Base-by-base conservation (phyloP, 2,113 vertebrate species). In the Paedocypris sp. region DNA sequence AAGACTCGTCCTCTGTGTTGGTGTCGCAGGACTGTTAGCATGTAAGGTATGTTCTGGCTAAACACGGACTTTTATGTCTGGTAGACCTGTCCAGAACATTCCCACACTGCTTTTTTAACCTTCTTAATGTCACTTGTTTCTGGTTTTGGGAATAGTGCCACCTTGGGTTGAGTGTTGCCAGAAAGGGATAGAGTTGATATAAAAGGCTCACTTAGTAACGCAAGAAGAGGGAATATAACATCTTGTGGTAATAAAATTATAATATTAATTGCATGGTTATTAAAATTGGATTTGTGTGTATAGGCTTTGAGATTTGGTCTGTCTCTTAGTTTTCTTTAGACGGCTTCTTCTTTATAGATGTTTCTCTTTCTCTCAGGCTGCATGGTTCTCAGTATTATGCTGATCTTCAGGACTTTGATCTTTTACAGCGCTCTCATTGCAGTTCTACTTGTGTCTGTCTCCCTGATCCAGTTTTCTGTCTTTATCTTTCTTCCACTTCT, bases 281-380 rank as follows among this genome's bases (percentile, higher is more conserved):
- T 75, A 57, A 64, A 76, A 64, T 77, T 68, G 70, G 64, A 66
- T 77, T 74, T 66, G 29, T 45, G 61, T 62, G 59, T 65, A 20
- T 23, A 11, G 19, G 38, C 53, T 7, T 31, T 8, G 13, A 39
- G 38, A 28, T 39, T 42, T 51, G n/a, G 7, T 20, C 54, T 41
- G 12, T 3, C 31, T 31, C 22, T 28, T 29, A 19, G 28, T 47
- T 32, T 19, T 20, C 23, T 56, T 4, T 36, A 3, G 38, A 8
- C 53, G 19, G 36, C 26, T 56, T 5, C 11, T n/a, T 28, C 20
- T 51, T 8, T 31, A 20, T 43, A 15, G 19, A 4, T 63, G 11
- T 38, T 12, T 39, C 16, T 36, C 35, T 41, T 13, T 49, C 43
- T 36, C 28, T 48, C 15, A n/a, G 20, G 29, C 25, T 62, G 25